Evolutionary conservation across 1,140 invertebrate genomes (phyloP), one percentile per base, ranked within the genome.

Genomic region (Rhagoletis zephyria): DNA sequence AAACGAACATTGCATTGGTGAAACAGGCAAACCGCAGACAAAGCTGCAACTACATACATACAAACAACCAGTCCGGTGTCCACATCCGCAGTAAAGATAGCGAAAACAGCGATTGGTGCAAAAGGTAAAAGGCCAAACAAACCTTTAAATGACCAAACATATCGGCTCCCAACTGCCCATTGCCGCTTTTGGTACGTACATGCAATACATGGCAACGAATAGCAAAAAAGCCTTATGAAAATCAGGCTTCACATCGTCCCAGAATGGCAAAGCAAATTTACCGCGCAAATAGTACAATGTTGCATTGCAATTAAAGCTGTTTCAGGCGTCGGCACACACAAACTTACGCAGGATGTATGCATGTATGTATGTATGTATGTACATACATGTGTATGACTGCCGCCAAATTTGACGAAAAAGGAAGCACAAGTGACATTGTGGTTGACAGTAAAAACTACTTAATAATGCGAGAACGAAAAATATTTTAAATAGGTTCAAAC

Each of bases 51-150:
- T 14, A 63, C 12, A 63, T 14, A 63, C 12, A 63, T 7, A 63
- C 30, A 30, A 30, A 30, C 59, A 63, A 63, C 61, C 4, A 63
- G 1, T 14, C 5, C 51, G 10, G 51, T 56, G 16, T 4, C 61
- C n/a, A 63, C n/a, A 63, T 7, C 61, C 61, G n/a, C 61, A 63
- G 61, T 14, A 63, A 63, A 63, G 61, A 63, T 63, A 63, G 16
- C 61, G 61, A n/a, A 7, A n/a, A 63, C 12, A n/a, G n/a, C 16
- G 61, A 63, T 16, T 63, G n/a, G n/a, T 14, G 61, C n/a, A 63
- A 63, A 63, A 56, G 61, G 61, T 63, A 63, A 63, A 63, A 63
- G 61, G 61, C 61, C 61, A 63, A 63, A 63, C n/a, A 63, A 30
- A 30, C 30, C 30, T 63, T 63, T 63, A 63, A 63, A 63, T 63